These are phyloP conservation scores for Steatornis caripensis DNA, from an alignment of 2,113 vertebrate genomes.

Conservation along the genomic window DNA sequence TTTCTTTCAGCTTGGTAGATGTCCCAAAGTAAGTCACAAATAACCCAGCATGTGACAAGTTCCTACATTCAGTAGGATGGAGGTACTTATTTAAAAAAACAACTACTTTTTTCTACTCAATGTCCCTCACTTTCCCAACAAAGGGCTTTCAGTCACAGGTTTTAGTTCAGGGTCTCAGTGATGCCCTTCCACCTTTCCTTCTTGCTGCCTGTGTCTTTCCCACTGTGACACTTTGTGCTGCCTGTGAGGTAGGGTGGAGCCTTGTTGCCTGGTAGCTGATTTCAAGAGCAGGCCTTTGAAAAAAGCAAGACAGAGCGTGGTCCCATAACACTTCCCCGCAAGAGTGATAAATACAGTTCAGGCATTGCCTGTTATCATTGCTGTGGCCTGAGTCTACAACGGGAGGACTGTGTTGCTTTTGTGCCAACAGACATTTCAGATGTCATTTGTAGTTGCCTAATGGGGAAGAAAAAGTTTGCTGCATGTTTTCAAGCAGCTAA, in stretches of 20 bases:
- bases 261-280: background rate
- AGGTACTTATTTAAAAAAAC: background rate
- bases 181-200: background rate
- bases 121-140: background rate
- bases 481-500: background rate
- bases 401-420: background rate
- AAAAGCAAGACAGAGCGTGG: background rate
- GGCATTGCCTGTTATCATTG: background rate
- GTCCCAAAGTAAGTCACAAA: background rate
- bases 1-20: background rate
- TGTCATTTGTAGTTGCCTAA: background rate
- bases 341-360: background rate
- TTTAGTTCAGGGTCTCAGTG: background rate
- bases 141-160: background rate
- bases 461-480: background rate
- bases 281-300: background rate
- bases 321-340: rapidly evolving
- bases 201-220: background rate
- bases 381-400: background rate
- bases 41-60: background rate
- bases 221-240: background rate
- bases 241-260: background rate
- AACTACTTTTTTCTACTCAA: background rate
- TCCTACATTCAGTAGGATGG: background rate
- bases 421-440: background rate